Percentiles rank a stretch among this genome's conserved stretches.
Conservation (phyloP, 2,797 vertebrate genomes). For the Anguilla obscura region DNA sequence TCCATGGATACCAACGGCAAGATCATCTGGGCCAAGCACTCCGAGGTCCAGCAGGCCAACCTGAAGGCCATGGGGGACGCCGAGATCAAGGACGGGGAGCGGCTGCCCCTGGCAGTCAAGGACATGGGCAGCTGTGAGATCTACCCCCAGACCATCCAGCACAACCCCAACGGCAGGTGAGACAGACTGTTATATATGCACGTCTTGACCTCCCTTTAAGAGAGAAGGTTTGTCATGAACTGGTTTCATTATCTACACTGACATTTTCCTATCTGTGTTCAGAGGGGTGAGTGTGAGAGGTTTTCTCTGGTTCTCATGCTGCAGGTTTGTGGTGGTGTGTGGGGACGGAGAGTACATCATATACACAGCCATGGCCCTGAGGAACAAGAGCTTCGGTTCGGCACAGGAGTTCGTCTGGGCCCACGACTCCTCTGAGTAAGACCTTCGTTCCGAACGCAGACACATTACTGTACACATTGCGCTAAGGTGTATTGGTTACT, state of each 20-base stretch:
- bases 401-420: conserved; percentile 98
- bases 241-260: not conserved
- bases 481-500: not conserved
- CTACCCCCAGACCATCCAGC: conserved; percentile 97
- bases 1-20: conserved; percentile 98
- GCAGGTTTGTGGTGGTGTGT: conserved; percentile 59
- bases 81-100: conserved; percentile 96
- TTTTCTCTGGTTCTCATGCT: not conserved
- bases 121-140: conserved; percentile 99
- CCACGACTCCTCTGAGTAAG: conserved; percentile 98
- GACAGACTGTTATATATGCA: conserved; percentile 1
- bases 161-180: conserved; percentile 96
- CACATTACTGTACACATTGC: not conserved
- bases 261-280: not conserved
- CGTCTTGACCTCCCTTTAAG: not conserved
- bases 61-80: conserved; percentile 97
- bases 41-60: conserved; percentile 96
- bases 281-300: not conserved
- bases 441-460: conserved; percentile 25
- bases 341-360: conserved; percentile 86
- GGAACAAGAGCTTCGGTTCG: conserved; percentile 98
- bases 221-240: not conserved
- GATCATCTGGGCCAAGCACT: conserved; percentile 98
- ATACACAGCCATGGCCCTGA: conserved; percentile 95
- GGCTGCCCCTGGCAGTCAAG: conserved; percentile 92